phyloP scores from a whole-genome alignment of 2,888 invertebrate genomes.

The Drosophila mulleri region DNA sequence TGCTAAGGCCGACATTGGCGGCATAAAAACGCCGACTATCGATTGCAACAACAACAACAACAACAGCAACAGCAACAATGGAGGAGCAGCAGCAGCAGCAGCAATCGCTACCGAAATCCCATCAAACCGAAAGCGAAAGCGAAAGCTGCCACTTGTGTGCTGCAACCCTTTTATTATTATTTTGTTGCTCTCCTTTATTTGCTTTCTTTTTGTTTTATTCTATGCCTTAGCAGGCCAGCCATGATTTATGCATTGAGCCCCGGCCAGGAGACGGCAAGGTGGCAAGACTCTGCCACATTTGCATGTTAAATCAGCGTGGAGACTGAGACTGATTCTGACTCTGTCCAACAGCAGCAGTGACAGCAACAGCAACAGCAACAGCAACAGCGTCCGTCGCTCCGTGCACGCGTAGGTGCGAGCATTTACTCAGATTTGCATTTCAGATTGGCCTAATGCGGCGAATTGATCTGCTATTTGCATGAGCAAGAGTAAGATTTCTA shows the following conservation, averaged over 20 bases:
- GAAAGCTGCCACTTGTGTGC: constrained; percentile 71
- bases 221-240: constrained; percentile 40
- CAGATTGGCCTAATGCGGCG: constrained; percentile 40
- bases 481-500: background rate
- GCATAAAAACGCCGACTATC: constrained; percentile 64
- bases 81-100: background rate
- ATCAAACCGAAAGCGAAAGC: constrained; percentile 66
- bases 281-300: constrained; percentile 60
- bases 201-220: constrained; percentile 15
- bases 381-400: background rate
- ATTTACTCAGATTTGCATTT: constrained; percentile 43
- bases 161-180: constrained; percentile 63
- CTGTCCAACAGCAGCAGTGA: background rate
- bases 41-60: constrained; percentile 62
- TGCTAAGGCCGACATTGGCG: constrained; percentile 57
- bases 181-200: constrained; percentile 17
- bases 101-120: constrained; percentile 43
- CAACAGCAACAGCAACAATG: constrained; percentile 21
- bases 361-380: background rate
- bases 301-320: constrained; percentile 57
- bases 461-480: constrained; percentile 24
- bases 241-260: constrained; percentile 69
- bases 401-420: constrained; percentile 16
- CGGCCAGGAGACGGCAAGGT: constrained; percentile 22
- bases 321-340: background rate